Evolutionary conservation across 2,888 invertebrate species (phyloP), one percentile per base, ranked within the genome.

Genomic region (Stictocephala bisonia): DNA sequence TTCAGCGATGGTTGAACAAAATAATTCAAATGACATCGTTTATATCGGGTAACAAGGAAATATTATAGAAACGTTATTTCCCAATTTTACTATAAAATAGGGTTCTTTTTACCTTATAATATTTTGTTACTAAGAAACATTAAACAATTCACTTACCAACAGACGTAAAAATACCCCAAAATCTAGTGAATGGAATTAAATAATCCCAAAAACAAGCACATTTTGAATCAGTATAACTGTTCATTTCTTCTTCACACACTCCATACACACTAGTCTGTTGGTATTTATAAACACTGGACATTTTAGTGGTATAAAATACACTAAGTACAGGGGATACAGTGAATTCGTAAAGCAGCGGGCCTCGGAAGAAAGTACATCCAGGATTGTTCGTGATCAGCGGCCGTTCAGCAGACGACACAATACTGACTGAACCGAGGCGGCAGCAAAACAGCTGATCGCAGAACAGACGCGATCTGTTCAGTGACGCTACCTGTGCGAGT

Each of bases 61-160:
- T n/a, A n/a, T n/a, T n/a, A n/a, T n/a, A n/a, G n/a, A n/a, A n/a
- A n/a, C n/a, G n/a, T n/a, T n/a, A n/a, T n/a, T n/a, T n/a, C n/a
- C n/a, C n/a, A n/a, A n/a, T n/a, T n/a, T n/a, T n/a, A n/a, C n/a
- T n/a, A n/a, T n/a, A n/a, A n/a, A n/a, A n/a, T n/a, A n/a, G n/a
- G n/a, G n/a, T n/a, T n/a, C n/a, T n/a, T n/a, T n/a, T n/a, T n/a
- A n/a, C n/a, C n/a, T n/a, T n/a, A n/a, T n/a, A n/a, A n/a, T n/a
- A n/a, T n/a, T n/a, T n/a, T n/a, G n/a, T n/a, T n/a, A n/a, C n/a
- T n/a, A n/a, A n/a, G n/a, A n/a, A n/a, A n/a, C n/a, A n/a, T n/a
- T n/a, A n/a, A n/a, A n/a, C n/a, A n/a, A n/a, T n/a, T n/a, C 40
- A 77, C 82, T 79, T 77, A 83, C 83, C 83, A 64, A 84, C 81